Conservation (phyloP, 2,113 vertebrate genomes). For the Megatriorchis doriae region DNA sequence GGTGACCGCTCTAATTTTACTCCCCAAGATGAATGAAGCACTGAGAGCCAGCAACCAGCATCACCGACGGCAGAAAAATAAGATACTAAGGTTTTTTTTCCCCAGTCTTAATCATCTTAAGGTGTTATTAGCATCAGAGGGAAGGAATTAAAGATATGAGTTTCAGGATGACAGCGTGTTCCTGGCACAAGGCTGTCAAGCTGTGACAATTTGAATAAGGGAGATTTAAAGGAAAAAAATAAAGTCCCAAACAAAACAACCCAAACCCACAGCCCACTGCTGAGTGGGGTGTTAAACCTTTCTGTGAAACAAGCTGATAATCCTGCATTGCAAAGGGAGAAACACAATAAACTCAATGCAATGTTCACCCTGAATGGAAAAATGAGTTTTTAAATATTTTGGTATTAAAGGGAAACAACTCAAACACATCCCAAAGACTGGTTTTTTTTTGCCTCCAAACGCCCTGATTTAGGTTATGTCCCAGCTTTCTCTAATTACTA, state of each 20-base stretch:
- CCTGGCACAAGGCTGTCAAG: slow-evolving; percentile 14
- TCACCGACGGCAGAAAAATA: background rate
- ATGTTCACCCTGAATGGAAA: background rate
- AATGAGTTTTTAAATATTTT: background rate
- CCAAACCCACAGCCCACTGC: background rate
- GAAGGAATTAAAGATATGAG: slow-evolving; percentile 47
- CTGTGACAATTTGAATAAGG: background rate
- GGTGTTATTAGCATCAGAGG: slow-evolving; percentile 35
- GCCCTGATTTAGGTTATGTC: background rate
- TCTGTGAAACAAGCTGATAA: background rate
- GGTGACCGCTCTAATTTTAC: background rate
- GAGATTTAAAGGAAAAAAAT: background rate
- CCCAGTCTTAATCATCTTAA: slow-evolving; percentile 44
- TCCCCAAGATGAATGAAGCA: background rate
- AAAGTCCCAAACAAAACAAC: background rate
- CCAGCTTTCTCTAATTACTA: background rate
- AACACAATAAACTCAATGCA: background rate
- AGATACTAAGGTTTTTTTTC: background rate
- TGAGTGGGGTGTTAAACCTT: background rate
- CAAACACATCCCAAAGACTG: background rate
- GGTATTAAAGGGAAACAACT: background rate
- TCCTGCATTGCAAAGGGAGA: background rate
- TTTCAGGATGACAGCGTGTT: slow-evolving; percentile 8
- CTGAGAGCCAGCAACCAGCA: background rate
- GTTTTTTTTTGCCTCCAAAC: background rate